Conservation (phyloP, 2,888 invertebrate species). For the Frankliniella fusca region DNA sequence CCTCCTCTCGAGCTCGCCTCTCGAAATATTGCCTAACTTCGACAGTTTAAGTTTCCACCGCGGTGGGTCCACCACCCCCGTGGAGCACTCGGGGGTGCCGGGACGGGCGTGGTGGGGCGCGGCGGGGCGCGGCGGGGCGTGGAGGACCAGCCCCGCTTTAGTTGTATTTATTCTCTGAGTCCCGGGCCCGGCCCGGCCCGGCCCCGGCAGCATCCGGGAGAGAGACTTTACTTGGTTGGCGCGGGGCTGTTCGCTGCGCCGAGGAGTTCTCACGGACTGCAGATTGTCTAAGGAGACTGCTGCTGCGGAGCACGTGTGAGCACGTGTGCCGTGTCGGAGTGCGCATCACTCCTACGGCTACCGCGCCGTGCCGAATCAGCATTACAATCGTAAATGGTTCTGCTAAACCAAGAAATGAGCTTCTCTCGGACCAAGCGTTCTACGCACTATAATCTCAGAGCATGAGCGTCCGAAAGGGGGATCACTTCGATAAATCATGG, state of each 20-base stretch:
- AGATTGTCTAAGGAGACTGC: too few relatives aligned
- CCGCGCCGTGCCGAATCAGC: too few relatives aligned
- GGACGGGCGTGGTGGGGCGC: not conserved
- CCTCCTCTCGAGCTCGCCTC: not conserved
- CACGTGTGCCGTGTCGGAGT: too few relatives aligned
- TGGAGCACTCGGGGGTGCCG: not conserved
- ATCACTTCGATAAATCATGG: too few relatives aligned
- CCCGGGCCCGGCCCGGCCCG: not conserved
- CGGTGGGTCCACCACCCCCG: slow-evolving; percentile 1
- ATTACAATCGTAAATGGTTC: too few relatives aligned
- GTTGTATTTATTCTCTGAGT: slow-evolving; percentile 9
- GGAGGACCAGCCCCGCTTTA: not conserved
- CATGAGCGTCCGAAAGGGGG: too few relatives aligned
- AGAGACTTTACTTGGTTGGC: not conserved
- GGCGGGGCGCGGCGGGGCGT: not conserved
- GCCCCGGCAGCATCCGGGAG: not conserved
- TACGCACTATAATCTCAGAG: too few relatives aligned
- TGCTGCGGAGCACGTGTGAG: too few relatives aligned
- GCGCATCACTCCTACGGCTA: too few relatives aligned
- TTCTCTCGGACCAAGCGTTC: too few relatives aligned
- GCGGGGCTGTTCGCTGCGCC: not conserved
- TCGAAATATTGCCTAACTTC: slow-evolving; percentile 26
- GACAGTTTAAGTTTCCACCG: slow-evolving; percentile 26
- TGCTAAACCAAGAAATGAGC: too few relatives aligned
- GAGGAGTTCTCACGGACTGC: too few relatives aligned